Base-by-base conservation (phyloP, 2,113 vertebrate species). In the Gymnorhina tibicen region DNA sequence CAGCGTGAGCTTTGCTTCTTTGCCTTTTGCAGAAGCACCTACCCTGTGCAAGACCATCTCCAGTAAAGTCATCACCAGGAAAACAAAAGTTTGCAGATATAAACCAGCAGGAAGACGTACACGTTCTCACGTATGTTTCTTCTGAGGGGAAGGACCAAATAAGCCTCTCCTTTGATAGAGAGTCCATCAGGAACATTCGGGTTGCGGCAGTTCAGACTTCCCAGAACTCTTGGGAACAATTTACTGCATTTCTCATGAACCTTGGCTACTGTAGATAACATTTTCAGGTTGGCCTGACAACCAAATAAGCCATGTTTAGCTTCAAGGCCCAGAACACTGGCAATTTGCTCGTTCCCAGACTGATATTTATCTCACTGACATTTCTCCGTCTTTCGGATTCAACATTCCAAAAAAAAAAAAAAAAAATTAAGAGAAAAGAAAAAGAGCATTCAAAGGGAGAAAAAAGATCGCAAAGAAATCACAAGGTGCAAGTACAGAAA, bases 271-370 rank as follows among this genome's bases (percentile, higher is more conserved):
- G 90, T 11, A 90, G 95, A 92, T 84, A 94, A 93, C 85, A 92
- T 94, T 92, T 97, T 94, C 85, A 96, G 96, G 93, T 95, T 95
- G 95, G 92, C 93, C 68, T 96, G 93, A 96, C 95, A 96, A 96
- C 90, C 75, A 91, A 96, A 88, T 91, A 90, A 91, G 82, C 91
- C 85, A 73, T 87, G 94, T 95, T 96, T 94, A 96, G 87, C 85
- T 95, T 88, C 91, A 87, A 91, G 89, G 66, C 53, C 37, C 82
- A 94, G 73, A 78, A 92, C 62, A 60, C 33, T 53, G 79, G 63
- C 87, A 81, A 78, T 88, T 80, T 92, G 73, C 88, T 97, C 0
- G 0, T 95, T 96, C 93, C 79, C 95, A 97, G 80, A 86, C 85
- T 78, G 90, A 88, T 94, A 95, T 60, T 94, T 92, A 88, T 96